Percentiles rank a stretch among this genome's conserved stretches.
Conservation (phyloP, 1,140 invertebrate species). For the Ylistrum balloti region DNA sequence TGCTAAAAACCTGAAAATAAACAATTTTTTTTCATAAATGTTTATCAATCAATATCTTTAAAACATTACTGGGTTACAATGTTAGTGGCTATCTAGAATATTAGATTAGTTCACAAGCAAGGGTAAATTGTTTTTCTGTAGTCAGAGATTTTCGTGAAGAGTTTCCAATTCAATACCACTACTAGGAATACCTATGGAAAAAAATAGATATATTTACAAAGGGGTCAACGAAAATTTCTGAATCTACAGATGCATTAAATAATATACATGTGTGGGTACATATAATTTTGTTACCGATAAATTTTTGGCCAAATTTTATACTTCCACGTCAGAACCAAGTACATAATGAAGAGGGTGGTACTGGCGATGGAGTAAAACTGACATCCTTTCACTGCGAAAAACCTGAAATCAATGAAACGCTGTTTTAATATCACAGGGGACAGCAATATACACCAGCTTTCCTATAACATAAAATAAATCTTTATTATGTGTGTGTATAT, state of each 20-base stretch:
- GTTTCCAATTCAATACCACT: too few species aligned
- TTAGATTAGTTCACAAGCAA: conserved; percentile 1
- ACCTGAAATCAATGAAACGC: conserved; percentile 68
- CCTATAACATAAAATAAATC: neutral
- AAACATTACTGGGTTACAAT: neutral
- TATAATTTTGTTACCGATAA: conserved; percentile 34
- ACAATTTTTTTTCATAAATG: neutral
- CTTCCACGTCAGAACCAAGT: conserved; percentile 76
- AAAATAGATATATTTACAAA: neutral
- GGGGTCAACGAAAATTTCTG: neutral
- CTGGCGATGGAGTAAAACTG: conserved; percentile 71
- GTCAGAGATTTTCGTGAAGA: neutral
- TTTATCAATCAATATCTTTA: neutral
- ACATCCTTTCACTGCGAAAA: conserved; percentile 66
- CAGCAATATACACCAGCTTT: neutral
- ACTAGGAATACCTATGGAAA: too few species aligned
- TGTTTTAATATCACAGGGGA: conserved; percentile 11
- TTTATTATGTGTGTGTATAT: too few species aligned
- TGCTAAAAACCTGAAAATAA: conserved; percentile 72
- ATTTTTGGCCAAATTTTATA: conserved; percentile 79
- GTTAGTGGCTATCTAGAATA: conserved; percentile 17
- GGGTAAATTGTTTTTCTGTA: neutral
- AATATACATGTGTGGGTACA: neutral
- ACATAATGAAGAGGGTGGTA: conserved; percentile 62
- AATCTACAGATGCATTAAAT: neutral